A percentile compares a stretch with the other conserved stretches of the same genome.
Conservation (phyloP, 2,797 vertebrate species). For the Paedocypris micromegethes region DNA sequence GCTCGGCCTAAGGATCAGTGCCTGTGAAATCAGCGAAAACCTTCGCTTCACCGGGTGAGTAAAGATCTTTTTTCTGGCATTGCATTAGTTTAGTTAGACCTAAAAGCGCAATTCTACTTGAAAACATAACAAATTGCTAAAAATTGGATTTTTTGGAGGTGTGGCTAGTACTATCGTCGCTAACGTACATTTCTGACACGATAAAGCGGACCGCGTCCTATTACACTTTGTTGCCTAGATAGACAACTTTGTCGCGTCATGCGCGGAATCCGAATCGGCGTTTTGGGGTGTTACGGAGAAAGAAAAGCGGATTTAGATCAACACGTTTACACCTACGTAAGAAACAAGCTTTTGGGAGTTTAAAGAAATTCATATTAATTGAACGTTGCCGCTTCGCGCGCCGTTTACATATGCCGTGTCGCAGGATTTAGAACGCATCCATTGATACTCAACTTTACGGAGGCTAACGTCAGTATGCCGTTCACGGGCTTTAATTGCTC, state of each 20-base stretch:
- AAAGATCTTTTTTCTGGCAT: neutral
- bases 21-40: neutral
- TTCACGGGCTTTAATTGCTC: neutral
- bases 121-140: too few relatives aligned
- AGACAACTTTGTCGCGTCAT: neutral
- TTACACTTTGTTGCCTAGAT: neutral
- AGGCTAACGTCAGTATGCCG: slow-evolving; percentile 1
- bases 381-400: neutral
- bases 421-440: slow-evolving; percentile 14
- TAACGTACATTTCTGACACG: slow-evolving; percentile 19
- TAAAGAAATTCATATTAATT: neutral
- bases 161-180: slow-evolving; percentile 11
- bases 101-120: too few relatives aligned
- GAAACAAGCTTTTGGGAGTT: too few relatives aligned
- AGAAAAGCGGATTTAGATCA: neutral
- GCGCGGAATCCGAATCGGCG: neutral
- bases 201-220: slow-evolving; percentile 3
- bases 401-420: slow-evolving; percentile 4
- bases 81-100: too few relatives aligned
- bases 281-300: neutral
- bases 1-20: slow-evolving; percentile 17
- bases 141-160: neutral
- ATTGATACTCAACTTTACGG: slow-evolving; percentile 6
- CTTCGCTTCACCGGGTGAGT: slow-evolving; percentile 17
- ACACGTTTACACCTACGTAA: too few relatives aligned